Base-by-base conservation (phyloP, 2,888 invertebrate species). In the Aleiodes alternator region DNA sequence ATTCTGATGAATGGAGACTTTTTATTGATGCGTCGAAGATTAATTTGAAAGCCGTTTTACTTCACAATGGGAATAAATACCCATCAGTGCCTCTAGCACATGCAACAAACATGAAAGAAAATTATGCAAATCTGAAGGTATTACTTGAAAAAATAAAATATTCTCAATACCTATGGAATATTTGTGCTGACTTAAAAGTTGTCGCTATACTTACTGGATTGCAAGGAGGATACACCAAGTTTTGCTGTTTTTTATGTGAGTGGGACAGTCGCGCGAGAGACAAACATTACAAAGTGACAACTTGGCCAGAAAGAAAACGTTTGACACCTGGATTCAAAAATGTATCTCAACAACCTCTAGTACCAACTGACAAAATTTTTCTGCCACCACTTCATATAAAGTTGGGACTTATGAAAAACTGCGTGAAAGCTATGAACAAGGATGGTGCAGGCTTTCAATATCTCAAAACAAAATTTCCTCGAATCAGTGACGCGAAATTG, bases 111-210 rank as follows among this genome's bases (percentile, higher is more conserved):
- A 59, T 84, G 68, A 81, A 83, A 76, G 85, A 84, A 79, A 72
- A 72, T 11, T 82, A 82, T 72, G 78, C 79, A 48, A 74, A 57
- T 48, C 34, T 77, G 50, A 11, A 76, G 23, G 14, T 61, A 23
- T 16, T 73, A 29, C 59, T 78, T 3, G 43, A 69, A 48, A 38
- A 51, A 34, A 38, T 78, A 12, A 43, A 80, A 51, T 78, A 80
- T 73, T 43, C 29, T 8, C 55, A 69, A 66, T 69, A 84, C 68
- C 66, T 81, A 23, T 84, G 81, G 84, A 66, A 75, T 56, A 78
- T 86, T 14, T 83, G 81, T 72, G 82, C 82, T 38, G 86, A 87
- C 78, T 82, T 86, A 34, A 86, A 87, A 77, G 83, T 86, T 74
- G 77, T 87, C 56, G 80, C 78, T 48, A 78, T 84, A 74, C 51